Percentiles rank a stretch among this genome's conserved stretches.
phyloP scores from a whole-genome alignment of 2,797 vertebrate species.

The Rhinatrema bivittatum region DNA sequence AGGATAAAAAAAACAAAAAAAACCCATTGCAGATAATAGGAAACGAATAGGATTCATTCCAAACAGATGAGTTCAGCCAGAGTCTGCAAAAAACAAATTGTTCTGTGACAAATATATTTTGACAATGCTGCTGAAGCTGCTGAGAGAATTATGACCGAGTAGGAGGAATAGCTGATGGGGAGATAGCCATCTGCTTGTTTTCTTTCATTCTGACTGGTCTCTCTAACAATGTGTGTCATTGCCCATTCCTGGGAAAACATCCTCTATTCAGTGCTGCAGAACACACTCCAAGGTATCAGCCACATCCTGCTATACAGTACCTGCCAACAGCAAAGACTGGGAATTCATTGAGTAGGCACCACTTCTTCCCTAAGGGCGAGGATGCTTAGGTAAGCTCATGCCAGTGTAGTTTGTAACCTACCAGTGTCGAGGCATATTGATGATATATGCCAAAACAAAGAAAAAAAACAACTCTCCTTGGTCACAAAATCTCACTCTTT shows the following conservation, averaged over 20 bases:
- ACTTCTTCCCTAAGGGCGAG: background rate
- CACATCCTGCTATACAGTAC: constrained; percentile 16
- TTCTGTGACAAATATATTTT: constrained; percentile 48
- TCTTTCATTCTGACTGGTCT: constrained; percentile 25
- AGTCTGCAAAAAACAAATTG: constrained; percentile 16
- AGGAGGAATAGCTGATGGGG: constrained; percentile 32
- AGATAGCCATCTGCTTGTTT: constrained; percentile 38
- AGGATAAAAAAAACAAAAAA: constrained; percentile 38
- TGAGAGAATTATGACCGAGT: constrained; percentile 46
- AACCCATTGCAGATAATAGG: constrained; percentile 37
- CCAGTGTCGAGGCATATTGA: no score
- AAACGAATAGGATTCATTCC: constrained; percentile 33
- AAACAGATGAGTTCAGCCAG: constrained; percentile 33
- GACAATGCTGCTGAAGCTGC: constrained; percentile 37
- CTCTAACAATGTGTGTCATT: constrained; percentile 45
- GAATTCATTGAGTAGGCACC: no score
- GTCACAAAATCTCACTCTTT: no score
- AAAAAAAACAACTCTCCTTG: no score
- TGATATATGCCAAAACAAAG: no score
- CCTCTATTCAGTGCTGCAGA: constrained; percentile 22
- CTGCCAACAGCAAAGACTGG: constrained; percentile 24
- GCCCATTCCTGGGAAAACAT: constrained; percentile 26
- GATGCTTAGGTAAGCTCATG: background rate
- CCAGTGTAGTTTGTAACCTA: fast-evolving
- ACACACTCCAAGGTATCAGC: constrained; percentile 1